Evolutionary conservation across 1,140 invertebrate species (phyloP), one percentile per base, ranked within the genome.

Genomic region (Pteromalus puparum): DNA sequence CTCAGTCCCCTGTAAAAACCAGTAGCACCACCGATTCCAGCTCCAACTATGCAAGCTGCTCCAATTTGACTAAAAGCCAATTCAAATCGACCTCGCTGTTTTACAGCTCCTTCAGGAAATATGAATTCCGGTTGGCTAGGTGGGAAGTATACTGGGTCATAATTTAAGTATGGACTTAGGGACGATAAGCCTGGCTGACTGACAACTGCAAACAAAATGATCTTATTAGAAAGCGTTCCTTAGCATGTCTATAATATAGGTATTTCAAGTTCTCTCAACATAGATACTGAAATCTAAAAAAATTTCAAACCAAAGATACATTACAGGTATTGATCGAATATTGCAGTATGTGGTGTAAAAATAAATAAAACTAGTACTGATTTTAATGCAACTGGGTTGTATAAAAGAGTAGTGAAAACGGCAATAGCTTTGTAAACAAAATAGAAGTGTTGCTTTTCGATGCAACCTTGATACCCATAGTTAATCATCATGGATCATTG

Each of bases 61-160:
- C 98, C 98, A 89, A 99, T 99, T 91, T 98, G 97, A 85, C 97
- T 97, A 91, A 99, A 97, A 21, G 98, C 97, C 80, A 98, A 92
- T 93, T 98, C 97, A 91, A 98, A 97, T 78, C 97, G 93, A 34
- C 97, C 97, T 91, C 97, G 92, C 87, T 97, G 95, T 89, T 96
- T 95, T 42, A 94, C 94, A n/a, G 95, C 95, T 77, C 97, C 97
- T 93, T 99, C 98, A 48, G 97, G 96, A 89, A 98, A 98, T 88
- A 99, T 97, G 89, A 97, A 99, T 93, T 99, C 97, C 78, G 98
- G 97, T 89, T 98, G 97, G 89, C 94, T 95, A 89, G 95, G 95
- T 70, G 96, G 95, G 85, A 98, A 94, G 91, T 97, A 97, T 46
- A 96, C 94, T 42, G 98, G 97, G 92, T 98, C 97, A 92, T 98